Base-by-base conservation (phyloP, 2,888 invertebrate species). In the Tinea pellionella region DNA sequence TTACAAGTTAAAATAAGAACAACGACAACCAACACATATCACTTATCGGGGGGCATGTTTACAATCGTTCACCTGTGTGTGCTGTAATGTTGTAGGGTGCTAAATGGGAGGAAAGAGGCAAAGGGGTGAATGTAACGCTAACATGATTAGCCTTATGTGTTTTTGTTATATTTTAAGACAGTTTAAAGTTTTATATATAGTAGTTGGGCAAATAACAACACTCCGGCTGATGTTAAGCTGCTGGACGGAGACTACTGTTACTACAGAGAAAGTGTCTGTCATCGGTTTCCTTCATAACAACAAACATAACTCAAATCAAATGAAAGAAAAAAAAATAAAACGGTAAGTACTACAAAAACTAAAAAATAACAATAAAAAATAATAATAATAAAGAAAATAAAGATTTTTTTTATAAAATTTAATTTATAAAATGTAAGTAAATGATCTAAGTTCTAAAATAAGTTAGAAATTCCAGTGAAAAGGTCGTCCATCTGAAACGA, bases 41-140 rank as follows among this genome's bases (percentile, higher is more conserved):
- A 73, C 72, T 74, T 77, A 75, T 72, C 72, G 70, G 63, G 24
- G 68, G 66, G 66, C 68, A 70, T 75, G 72, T 77, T 76, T 74
- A 74, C 73, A 70, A 73, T 65, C 73, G 72, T 69, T 74, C 73
- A 77, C 74, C 75, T 77, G 71, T 67, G 64, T 77, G 71, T 67
- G 64, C 63, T 66, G 64, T 64, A 65, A 68, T 63, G 63, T 68
- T 68, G 65, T 63, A 7, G 12, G 47, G 18, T 16, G 59, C n/a
- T 57, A 55, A 57, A 57, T 57, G 32, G 57, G 57, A 15, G 30
- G 30, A 6, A 57, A 30, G 32, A 16, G 57, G 57, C 19, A 15
- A 1, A 32, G 30, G 51, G 59, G 59, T 13, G 19, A 43, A 59
- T 30, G n/a, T 42, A 32, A 16, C 57, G 57, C 13, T 57, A 57